Evolutionary conservation across 2,888 invertebrate species (phyloP).

Genomic region (Nemapogon koenigi): DNA sequence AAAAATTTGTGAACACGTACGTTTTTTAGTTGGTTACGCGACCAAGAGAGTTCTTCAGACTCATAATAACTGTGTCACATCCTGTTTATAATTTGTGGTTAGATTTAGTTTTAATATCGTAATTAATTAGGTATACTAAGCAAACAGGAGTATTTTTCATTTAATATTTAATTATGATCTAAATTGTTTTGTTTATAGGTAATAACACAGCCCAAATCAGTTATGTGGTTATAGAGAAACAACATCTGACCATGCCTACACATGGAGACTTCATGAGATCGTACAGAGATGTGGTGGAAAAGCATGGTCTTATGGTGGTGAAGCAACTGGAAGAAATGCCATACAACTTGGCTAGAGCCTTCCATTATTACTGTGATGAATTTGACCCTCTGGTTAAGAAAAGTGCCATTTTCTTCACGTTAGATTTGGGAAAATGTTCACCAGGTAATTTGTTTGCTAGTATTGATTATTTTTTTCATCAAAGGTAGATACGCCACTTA

Average conservation of each 20-base stretch:
- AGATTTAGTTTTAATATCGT: too few species aligned
- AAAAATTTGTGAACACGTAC: too few species aligned
- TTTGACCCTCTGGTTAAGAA: constrained; percentile 46
- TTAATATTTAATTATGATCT: too few species aligned
- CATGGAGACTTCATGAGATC: constrained; percentile 37
- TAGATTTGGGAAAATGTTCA: constrained; percentile 26
- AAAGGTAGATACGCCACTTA: too few species aligned
- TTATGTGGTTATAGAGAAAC: constrained; percentile 32
- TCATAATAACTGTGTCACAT: too few species aligned
- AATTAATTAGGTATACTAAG: too few species aligned
- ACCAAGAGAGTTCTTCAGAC: too few species aligned
- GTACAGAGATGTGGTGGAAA: constrained; percentile 31
- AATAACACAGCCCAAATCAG: constrained; percentile 29
- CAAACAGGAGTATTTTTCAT: too few species aligned
- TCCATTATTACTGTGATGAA: constrained; percentile 58
- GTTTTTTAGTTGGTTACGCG: too few species aligned
- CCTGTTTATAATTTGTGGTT: too few species aligned
- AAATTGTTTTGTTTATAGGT: constrained; percentile 29
- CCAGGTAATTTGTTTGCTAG: background rate
- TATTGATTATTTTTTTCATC: background rate
- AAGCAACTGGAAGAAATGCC: constrained; percentile 40
- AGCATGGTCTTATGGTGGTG: constrained; percentile 44
- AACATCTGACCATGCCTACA: constrained; percentile 28
- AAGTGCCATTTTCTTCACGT: constrained; percentile 51
- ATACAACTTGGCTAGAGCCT: constrained; percentile 48